Evolutionary conservation across 2,113 vertebrate species (phyloP).

Genomic region (Oncorhynchus kisutch): DNA sequence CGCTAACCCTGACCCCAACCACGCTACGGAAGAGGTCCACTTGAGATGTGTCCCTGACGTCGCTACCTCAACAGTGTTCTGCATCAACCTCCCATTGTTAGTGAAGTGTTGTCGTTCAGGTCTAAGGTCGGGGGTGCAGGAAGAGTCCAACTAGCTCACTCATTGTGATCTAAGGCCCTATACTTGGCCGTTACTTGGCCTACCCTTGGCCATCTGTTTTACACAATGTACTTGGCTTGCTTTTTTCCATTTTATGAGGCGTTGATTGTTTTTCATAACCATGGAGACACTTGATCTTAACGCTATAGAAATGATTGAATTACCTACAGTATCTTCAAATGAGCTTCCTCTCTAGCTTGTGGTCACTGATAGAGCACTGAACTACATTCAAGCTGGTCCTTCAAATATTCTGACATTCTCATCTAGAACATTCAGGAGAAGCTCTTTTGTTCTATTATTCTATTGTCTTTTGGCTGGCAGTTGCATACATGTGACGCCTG

Average conservation of each 20-base stretch:
- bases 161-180: constrained; percentile 22
- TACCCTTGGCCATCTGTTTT: constrained; percentile 1
- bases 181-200: constrained; percentile 3
- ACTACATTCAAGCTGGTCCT: background rate
- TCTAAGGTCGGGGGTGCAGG: constrained; percentile 35
- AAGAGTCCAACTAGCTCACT: background rate
- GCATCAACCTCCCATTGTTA: constrained; percentile 18
- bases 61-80: too few species aligned
- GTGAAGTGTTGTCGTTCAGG: constrained; percentile 40
- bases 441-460: constrained; percentile 22
- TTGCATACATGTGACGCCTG: background rate
- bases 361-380: background rate
- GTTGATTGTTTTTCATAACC: constrained; percentile 5
- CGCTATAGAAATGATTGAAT: background rate
- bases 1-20: too few species aligned
- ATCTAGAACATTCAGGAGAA: constrained; percentile 12
- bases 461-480: constrained; percentile 25
- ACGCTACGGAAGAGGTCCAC: background rate
- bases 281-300: too few species aligned
- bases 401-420: background rate
- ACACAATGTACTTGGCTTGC: constrained; percentile 2
- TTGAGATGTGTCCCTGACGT: background rate
- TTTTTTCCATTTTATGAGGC: constrained; percentile 9
- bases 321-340: background rate
- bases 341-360: background rate